Conservation (phyloP, 1,140 invertebrate genomes). For the Littorina saxatilis region DNA sequence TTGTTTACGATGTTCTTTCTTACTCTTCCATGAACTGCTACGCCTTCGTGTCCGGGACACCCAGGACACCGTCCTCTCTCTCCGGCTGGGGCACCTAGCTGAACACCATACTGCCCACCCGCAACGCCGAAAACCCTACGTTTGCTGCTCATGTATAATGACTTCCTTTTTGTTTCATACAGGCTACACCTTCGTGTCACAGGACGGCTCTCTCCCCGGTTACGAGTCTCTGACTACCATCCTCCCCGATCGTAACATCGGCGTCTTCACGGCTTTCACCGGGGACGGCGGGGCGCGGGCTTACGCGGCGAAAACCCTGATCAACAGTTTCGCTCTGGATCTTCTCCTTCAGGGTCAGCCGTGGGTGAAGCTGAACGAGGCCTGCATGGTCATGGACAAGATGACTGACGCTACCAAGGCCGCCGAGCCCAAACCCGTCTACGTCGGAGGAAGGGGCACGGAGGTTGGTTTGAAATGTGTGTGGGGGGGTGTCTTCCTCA, state of each 20-base stretch:
- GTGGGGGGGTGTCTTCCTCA: background rate
- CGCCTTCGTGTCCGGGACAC: no score
- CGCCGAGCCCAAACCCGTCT: background rate
- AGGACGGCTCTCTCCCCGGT: slow-evolving; percentile 47
- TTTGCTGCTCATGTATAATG: no score
- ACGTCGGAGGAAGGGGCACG: background rate
- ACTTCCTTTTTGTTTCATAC: no score
- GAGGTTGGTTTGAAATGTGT: background rate
- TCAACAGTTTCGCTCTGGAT: slow-evolving; percentile 45
- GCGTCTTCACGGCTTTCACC: slow-evolving; percentile 44
- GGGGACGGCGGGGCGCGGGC: slow-evolving; percentile 34
- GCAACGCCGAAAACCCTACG: no score
- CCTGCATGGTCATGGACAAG: slow-evolving; percentile 39
- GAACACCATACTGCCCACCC: no score
- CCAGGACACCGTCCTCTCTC: no score
- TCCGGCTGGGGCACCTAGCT: no score
- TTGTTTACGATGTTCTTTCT: no score
- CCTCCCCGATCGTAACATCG: slow-evolving; percentile 40
- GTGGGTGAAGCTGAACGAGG: slow-evolving; percentile 12
- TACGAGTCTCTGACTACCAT: slow-evolving; percentile 47
- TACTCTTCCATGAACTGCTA: no score
- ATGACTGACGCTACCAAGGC: slow-evolving; percentile 31
- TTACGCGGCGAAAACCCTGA: slow-evolving; percentile 40
- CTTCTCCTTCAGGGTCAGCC: slow-evolving; percentile 35
- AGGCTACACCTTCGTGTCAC: slow-evolving; percentile 43